These are phyloP conservation scores for Chionomys nivalis DNA, from an alignment of 2,113 vertebrate species.

Conservation along the genomic window DNA sequence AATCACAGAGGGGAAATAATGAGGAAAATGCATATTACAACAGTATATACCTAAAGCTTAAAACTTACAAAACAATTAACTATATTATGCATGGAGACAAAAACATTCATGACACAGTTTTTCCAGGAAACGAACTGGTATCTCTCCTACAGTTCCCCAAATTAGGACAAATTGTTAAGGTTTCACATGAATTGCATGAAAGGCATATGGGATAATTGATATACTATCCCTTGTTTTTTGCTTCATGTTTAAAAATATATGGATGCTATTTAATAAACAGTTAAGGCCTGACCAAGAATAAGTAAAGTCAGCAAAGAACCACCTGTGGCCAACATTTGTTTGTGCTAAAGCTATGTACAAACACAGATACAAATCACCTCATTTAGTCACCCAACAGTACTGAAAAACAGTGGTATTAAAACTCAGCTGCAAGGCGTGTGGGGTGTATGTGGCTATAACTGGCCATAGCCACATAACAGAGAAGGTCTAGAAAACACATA, in stretches of 20 bases:
- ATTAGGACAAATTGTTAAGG: background rate
- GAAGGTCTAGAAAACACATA: background rate
- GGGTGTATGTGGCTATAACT: background rate
- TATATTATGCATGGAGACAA: slow-evolving; percentile 27
- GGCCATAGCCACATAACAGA: background rate
- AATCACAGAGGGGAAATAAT: background rate
- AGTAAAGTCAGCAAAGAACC: slow-evolving; percentile 11
- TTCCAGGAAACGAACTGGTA: background rate
- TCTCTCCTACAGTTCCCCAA: background rate
- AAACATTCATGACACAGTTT: slow-evolving; percentile 36
- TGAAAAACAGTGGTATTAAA: slow-evolving; percentile 25
- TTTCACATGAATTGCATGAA: background rate
- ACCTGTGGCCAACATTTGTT: background rate
- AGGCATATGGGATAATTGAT: background rate
- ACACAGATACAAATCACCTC: background rate
- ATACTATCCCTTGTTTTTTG: slow-evolving; percentile 37
- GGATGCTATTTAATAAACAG: background rate
- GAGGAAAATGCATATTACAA: background rate
- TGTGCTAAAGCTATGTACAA: background rate
- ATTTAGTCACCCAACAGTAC: background rate
- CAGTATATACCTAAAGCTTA: background rate
- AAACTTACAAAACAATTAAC: slow-evolving; percentile 31
- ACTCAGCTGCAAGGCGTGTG: background rate
- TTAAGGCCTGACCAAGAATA: slow-evolving; percentile 22
- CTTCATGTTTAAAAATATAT: slow-evolving; percentile 60